phyloP scores from a whole-genome alignment of 2,888 invertebrate species.

The Plebejus argus region DNA sequence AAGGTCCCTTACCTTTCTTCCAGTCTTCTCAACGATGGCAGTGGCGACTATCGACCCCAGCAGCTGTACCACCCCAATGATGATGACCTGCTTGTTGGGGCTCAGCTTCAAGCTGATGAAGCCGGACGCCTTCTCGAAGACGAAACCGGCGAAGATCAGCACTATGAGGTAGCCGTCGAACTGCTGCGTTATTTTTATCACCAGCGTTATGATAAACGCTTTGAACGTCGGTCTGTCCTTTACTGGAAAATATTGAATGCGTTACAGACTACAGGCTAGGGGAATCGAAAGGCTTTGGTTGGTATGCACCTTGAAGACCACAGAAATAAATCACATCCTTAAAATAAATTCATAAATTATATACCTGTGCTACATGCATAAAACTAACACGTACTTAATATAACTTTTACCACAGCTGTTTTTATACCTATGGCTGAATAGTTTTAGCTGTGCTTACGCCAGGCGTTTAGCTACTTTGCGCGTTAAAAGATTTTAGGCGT shows the following conservation, averaged over 20 bases:
- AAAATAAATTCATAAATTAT: too few relatives aligned
- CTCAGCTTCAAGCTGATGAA: conserved; percentile 60
- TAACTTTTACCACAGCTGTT: too few relatives aligned
- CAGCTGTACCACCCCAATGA: conserved; percentile 68
- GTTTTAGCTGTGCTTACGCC: background rate
- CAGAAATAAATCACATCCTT: too few relatives aligned
- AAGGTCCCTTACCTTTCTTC: conserved; percentile 56
- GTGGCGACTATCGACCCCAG: conserved; percentile 67
- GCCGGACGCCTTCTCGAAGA: conserved; percentile 66
- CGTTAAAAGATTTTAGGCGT: background rate
- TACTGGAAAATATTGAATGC: conserved; percentile 51
- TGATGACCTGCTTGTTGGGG: conserved; percentile 71
- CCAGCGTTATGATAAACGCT: conserved; percentile 69
- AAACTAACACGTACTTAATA: too few relatives aligned
- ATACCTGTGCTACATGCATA: too few relatives aligned
- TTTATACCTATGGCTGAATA: background rate
- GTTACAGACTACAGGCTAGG: background rate
- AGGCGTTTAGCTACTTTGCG: background rate
- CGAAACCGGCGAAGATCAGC: conserved; percentile 68
- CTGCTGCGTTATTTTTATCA: conserved; percentile 72
- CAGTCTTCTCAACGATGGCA: conserved; percentile 70
- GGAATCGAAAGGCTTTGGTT: background rate
- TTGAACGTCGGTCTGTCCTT: conserved; percentile 66
- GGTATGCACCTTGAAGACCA: too few relatives aligned
- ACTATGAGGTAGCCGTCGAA: conserved; percentile 74